Evolutionary conservation across 1,140 invertebrate species (phyloP).

Genomic region (Aleiodes sp.): DNA sequence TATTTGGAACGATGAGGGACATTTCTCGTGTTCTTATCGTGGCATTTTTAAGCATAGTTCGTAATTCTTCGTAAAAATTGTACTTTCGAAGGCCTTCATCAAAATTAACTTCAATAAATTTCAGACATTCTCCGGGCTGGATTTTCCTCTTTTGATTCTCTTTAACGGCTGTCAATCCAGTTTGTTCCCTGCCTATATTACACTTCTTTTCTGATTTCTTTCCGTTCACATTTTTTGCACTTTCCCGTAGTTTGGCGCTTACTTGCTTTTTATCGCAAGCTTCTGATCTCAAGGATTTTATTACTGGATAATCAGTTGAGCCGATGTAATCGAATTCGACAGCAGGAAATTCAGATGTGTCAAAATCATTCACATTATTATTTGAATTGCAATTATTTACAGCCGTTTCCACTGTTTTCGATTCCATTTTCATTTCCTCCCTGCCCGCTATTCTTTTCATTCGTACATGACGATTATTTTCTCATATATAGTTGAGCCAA

Average conservation of each 20-base stretch:
- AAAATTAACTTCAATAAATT: conserved; percentile 63
- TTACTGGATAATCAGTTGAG: background rate
- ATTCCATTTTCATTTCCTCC: too few species aligned
- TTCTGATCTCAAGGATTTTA: too few species aligned
- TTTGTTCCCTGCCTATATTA: conserved; percentile 50
- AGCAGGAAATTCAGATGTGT: background rate
- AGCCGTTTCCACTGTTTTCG: too few species aligned
- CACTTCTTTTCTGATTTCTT: conserved; percentile 48
- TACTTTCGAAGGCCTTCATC: conserved; percentile 58
- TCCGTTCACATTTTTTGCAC: background rate
- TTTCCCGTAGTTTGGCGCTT: background rate
- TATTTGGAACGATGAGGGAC: conserved; percentile 53
- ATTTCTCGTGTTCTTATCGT: conserved; percentile 48
- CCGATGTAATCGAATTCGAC: background rate
- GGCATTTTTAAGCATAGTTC: conserved; percentile 42
- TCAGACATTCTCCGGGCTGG: conserved; percentile 69
- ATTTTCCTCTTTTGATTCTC: conserved; percentile 53
- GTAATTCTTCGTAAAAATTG: conserved; percentile 49
- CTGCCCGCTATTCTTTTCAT: too few species aligned
- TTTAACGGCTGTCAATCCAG: conserved; percentile 47
- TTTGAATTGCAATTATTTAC: background rate
- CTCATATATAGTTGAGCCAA: too few species aligned
- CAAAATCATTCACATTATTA: background rate
- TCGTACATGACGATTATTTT: too few species aligned
- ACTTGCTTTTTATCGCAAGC: background rate